These are phyloP conservation scores for Oryzias javanicus DNA, from an alignment of 2,113 vertebrate species.

Conservation along the genomic window DNA sequence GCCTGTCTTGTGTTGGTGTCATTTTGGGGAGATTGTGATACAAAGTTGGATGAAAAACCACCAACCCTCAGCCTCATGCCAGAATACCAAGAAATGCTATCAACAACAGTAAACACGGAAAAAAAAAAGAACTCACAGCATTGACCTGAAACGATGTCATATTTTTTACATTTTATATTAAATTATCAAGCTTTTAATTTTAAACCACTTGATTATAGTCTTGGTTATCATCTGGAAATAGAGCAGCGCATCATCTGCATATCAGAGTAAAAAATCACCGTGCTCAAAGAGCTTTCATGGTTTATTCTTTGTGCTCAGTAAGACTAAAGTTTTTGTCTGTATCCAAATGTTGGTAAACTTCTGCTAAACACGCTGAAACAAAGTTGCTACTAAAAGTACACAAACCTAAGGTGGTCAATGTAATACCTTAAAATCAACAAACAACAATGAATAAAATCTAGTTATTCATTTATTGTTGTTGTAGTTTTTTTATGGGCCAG, in stretches of 20 bases:
- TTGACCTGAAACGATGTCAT: background rate
- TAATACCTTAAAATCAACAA: too few species aligned
- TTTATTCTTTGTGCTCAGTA: conserved; percentile 20
- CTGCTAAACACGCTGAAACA: conserved; percentile 2
- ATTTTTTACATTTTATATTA: conserved; percentile 9
- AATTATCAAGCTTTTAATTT: conserved; percentile 17
- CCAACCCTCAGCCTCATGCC: conserved; percentile 2
- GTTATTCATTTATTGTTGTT: too few species aligned
- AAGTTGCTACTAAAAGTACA: background rate
- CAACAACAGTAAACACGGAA: background rate
- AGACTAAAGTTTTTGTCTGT: conserved; percentile 11
- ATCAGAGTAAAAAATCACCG: conserved; percentile 27
- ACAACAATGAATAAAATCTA: too few species aligned
- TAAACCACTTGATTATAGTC: background rate
- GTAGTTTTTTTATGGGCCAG: too few species aligned
- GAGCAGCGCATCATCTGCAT: conserved; percentile 27
- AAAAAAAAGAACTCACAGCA: background rate
- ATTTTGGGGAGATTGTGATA: conserved; percentile 25
- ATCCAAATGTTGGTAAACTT: conserved; percentile 1
- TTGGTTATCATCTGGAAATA: conserved; percentile 23
- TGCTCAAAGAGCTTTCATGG: conserved; percentile 41
- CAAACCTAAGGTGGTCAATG: background rate
- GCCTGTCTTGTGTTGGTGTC: conserved; percentile 42
- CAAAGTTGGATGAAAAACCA: conserved; percentile 5
- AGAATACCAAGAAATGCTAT: background rate